Evolutionary conservation across 2,797 vertebrate species (phyloP), one percentile per base, ranked within the genome.

Genomic region (Schizopygopsis malacanthus): DNA sequence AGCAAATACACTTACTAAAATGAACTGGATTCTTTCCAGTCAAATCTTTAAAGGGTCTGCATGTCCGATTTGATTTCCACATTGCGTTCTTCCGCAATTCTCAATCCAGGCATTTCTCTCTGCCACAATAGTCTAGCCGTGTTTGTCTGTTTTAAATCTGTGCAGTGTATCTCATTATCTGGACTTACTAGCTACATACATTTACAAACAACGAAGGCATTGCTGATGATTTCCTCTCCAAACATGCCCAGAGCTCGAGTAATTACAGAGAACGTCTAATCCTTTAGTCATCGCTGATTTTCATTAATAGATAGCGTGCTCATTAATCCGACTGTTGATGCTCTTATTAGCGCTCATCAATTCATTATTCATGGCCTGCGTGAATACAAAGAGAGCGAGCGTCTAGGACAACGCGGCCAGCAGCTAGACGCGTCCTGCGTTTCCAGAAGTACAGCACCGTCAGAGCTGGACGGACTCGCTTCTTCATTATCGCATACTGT

Each of bases 351-450:
- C 90, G 65, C 82, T 92, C 89, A 90, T 93, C 90, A 89, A 92
- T 94, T 87, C 85, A 93, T 94, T 91, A 94, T 94, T 94, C 86
- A 94, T 93, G 87, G 59, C 84, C 89, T 86, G 45, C 82, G 88
- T 90, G 89, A 92, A 93, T 79, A 93, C 91, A 94, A 93, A 92
- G 91, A 85, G 89, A 84, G 76, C 52, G 67, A 25, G 83, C 73
- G 79, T 81, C 25, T 85, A 70, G 56, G 41, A 85, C 65, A 70
- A 37, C 54, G 71, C n/a, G 78, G 22, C 61, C 72, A 76, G 15
- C 69, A 76, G 28, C 80, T 37, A 65, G 43, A n/a, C 15, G 61
- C 47, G 28, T 80, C 28, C 59, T 25, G 12, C 54, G 25, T 84
- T 72, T 67, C 43, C 61, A 9, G 63, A 52, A 70, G 71, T 73